Conservation (phyloP, 2,888 invertebrate species). For the Leucophora obtusa region DNA sequence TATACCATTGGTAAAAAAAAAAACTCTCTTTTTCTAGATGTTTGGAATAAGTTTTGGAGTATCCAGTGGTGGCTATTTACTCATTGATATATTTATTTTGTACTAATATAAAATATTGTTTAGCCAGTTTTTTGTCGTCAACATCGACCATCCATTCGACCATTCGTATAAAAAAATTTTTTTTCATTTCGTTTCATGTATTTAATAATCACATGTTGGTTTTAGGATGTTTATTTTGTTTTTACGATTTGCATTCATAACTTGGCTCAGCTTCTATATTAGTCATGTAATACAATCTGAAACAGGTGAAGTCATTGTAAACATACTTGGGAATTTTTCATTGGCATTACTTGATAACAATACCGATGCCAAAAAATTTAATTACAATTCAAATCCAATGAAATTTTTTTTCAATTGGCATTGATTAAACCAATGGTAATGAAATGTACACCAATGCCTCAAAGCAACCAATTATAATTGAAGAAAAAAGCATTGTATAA, state of each 20-base stretch:
- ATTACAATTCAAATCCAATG: too few relatives aligned
- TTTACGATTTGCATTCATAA: constrained; percentile 30
- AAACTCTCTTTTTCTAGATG: constrained; percentile 34
- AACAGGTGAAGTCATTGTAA: constrained; percentile 7
- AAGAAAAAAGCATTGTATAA: too few relatives aligned
- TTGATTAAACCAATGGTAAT: too few relatives aligned
- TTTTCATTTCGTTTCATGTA: constrained; percentile 21
- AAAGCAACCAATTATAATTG: too few relatives aligned
- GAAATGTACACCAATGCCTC: too few relatives aligned
- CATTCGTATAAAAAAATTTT: too few relatives aligned
- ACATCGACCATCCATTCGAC: too few relatives aligned
- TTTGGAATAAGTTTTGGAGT: constrained; percentile 9
- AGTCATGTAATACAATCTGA: constrained; percentile 9
- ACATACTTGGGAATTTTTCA: too few relatives aligned
- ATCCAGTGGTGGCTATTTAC: neutral
- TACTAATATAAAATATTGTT: constrained; percentile 26
- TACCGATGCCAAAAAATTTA: too few relatives aligned
- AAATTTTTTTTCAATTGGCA: too few relatives aligned
- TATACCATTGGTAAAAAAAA: constrained; percentile 37
- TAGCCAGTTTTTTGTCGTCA: constrained; percentile 24
- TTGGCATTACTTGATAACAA: too few relatives aligned
- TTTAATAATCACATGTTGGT: constrained; percentile 21
- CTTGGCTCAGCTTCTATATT: constrained; percentile 6
- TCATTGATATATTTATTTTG: neutral
- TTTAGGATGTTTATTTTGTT: neutral